Percentiles rank a stretch among this genome's conserved stretches.
Conservation (phyloP, 1,140 invertebrate species). For the Philopotamus ludificatus region DNA sequence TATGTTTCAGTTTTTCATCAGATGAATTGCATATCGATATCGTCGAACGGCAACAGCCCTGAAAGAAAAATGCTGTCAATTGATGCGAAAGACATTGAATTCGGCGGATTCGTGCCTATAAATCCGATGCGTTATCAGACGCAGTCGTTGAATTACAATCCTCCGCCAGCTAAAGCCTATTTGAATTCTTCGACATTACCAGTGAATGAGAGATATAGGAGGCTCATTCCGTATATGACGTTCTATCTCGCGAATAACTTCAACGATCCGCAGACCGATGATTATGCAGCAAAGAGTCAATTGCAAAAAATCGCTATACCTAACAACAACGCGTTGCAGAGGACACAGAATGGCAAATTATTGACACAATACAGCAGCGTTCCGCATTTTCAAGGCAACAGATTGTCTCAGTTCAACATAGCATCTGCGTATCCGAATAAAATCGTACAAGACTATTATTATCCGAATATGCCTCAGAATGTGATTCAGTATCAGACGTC, state of each 20-base stretch:
- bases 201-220: slow-evolving; percentile 66
- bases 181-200: slow-evolving; percentile 47
- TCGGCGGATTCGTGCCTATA: slow-evolving; percentile 43
- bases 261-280: slow-evolving; percentile 46
- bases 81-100: slow-evolving; percentile 43
- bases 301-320: slow-evolving; percentile 51
- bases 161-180: slow-evolving; percentile 30
- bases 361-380: slow-evolving; percentile 47
- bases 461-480: slow-evolving; percentile 12
- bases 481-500: slow-evolving; percentile 18
- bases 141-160: slow-evolving; percentile 36
- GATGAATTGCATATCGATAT: slow-evolving; percentile 46
- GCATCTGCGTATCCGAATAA: slow-evolving; percentile 53
- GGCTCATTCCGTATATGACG: slow-evolving; percentile 78
- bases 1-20: slow-evolving; percentile 49
- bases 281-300: slow-evolving; percentile 45
- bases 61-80: slow-evolving; percentile 50
- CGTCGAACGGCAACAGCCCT: slow-evolving; percentile 54
- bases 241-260: slow-evolving; percentile 70
- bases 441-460: slow-evolving; percentile 45
- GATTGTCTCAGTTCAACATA: slow-evolving; percentile 53
- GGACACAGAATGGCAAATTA: slow-evolving; percentile 46
- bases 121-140: too few relatives aligned
- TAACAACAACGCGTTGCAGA: slow-evolving; percentile 36
- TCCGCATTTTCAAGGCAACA: slow-evolving; percentile 53